Evolutionary conservation across 1,140 invertebrate species (phyloP), one percentile per base, ranked within the genome.

Genomic region (Mamestra configurata): DNA sequence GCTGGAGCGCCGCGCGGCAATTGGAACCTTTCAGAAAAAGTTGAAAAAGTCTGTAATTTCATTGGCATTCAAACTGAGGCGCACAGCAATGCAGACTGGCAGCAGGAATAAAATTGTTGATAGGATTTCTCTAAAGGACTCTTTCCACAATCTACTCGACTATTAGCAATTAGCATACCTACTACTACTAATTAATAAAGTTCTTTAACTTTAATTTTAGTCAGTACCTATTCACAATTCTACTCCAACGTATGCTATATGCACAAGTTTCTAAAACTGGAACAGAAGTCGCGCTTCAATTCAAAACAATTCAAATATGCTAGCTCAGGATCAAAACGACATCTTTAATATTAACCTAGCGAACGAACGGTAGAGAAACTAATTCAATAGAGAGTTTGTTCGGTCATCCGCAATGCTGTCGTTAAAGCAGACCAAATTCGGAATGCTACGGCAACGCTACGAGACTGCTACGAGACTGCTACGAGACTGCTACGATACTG

Each of bases 341-440:
- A 40, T 66, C 61, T 66, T 40, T 43, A 66, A 43, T 66, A 43
- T 66, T 66, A 66, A 66, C 43, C 37, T 11, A 43, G 37, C n/a
- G 35, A 43, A 35, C 18, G 7, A 27, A 43, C 61, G 61, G 61
- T 11, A 11, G 8, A 66, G 64, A 1, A 68, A 68, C 22, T 49
- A 24, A 68, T 46, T 68, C 40, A 49, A 49, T 68, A 68, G 64
- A 46, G 37, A 46, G 40, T 24, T 46, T 24, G 40, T 8, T 5
- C 13, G 13, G 64, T 68, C 64, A 13, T 24, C 64, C 40, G 40
- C 64, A 68, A 68, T 68, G 64, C 64, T 43, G 68, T 71, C 46
- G 68, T 77, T 64, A 66, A 77, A 31, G 68, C 64, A 79, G 75
- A 59, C 53, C 20, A 24, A 13, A 73, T 76, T 57, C 40, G 51